Conservation (phyloP, 1,140 invertebrate species). For the Pseudomyrmex gracilis region DNA sequence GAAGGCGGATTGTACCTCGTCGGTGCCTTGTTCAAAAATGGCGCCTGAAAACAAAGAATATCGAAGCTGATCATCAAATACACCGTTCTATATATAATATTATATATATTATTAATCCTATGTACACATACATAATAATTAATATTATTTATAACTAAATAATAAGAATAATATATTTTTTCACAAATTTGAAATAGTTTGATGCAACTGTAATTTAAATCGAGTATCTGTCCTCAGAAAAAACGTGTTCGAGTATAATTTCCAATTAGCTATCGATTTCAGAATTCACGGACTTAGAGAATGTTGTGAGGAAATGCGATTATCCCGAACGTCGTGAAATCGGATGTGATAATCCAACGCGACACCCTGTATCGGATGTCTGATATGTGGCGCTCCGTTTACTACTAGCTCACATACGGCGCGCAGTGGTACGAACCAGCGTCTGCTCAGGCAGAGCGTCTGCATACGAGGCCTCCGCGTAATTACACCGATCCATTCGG, state of each 20-base stretch:
- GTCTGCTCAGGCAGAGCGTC: constrained; percentile 60
- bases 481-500: constrained; percentile 71
- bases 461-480: constrained; percentile 55
- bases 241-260: not conserved
- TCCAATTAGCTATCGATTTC: not conserved
- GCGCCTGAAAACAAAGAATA: constrained; percentile 88
- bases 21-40: constrained; percentile 95
- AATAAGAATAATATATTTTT: too few species aligned
- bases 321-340: constrained; percentile 47
- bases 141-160: not conserved
- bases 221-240: too few species aligned
- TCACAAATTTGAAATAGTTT: too few species aligned
- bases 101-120: not conserved
- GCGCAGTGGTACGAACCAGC: constrained; percentile 59
- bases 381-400: constrained; percentile 63
- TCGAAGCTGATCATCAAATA: not conserved
- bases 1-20: constrained; percentile 95
- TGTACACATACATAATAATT: not conserved
- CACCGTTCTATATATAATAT: not conserved
- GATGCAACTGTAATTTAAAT: too few species aligned
- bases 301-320: constrained; percentile 53
- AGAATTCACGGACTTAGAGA: constrained; percentile 13
- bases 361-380: constrained; percentile 61
- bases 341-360: constrained; percentile 61
- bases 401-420: constrained; percentile 53